A percentile compares a stretch with the other conserved stretches of the same genome.
Evolutionary conservation across 2,888 invertebrate genomes (phyloP).

Genomic region (Acleris emargana): DNA sequence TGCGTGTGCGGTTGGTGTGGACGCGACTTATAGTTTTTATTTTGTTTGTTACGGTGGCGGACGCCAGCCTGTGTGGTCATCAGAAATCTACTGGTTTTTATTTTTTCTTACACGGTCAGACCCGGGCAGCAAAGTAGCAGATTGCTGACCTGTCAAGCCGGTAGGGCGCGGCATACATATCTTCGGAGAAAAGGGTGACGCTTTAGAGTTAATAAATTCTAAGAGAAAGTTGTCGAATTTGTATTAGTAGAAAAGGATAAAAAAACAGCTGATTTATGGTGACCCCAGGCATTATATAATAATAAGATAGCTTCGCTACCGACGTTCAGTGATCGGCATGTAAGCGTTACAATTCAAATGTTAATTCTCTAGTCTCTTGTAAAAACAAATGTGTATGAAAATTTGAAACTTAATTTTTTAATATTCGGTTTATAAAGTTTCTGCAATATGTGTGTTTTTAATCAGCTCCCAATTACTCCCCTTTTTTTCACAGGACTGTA

Average conservation of each 20-base stretch:
- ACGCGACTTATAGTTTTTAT: slow-evolving; percentile 54
- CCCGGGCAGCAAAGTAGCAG: too few relatives aligned
- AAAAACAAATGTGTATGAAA: slow-evolving; percentile 78
- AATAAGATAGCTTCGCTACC: slow-evolving; percentile 63
- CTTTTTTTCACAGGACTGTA: background rate
- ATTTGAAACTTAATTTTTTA: slow-evolving; percentile 75
- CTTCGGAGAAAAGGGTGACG: too few relatives aligned
- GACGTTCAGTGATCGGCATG: slow-evolving; percentile 59
- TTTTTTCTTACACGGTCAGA: too few relatives aligned
- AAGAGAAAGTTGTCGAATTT: too few relatives aligned
- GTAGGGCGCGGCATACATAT: too few relatives aligned
- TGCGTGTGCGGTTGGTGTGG: slow-evolving; percentile 10
- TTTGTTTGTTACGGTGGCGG: slow-evolving; percentile 56
- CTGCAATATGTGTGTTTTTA: slow-evolving; percentile 69
- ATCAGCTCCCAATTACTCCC: background rate
- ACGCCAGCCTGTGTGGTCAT: slow-evolving; percentile 32
- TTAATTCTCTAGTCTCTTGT: slow-evolving; percentile 83
- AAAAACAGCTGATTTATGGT: too few relatives aligned
- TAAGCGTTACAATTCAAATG: slow-evolving; percentile 73
- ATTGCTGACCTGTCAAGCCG: too few relatives aligned
- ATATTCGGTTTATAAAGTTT: slow-evolving; percentile 81
- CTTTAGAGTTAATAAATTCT: too few relatives aligned
- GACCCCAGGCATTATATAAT: slow-evolving; percentile 42
- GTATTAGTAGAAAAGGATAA: too few relatives aligned
- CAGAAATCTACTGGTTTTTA: too few relatives aligned